Conservation (phyloP, 2,113 vertebrate species). For the Channa maculata region DNA sequence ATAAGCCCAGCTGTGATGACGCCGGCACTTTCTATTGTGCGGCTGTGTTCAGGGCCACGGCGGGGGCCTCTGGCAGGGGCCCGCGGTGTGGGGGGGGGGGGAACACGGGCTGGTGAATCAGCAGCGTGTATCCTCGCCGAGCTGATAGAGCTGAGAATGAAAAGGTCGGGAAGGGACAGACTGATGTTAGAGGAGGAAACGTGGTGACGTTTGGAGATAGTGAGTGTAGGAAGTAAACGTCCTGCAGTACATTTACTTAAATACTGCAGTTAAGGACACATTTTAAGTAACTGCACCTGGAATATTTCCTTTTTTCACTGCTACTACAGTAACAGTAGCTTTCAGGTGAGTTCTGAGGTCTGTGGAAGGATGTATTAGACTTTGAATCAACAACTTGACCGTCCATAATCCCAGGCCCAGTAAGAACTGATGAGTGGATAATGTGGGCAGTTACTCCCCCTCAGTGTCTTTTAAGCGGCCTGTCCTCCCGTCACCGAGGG, state of each 20-base stretch:
- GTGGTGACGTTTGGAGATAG: neutral
- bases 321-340: no score
- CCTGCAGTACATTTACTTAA: no score
- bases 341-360: no score
- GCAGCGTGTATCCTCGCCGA: slow-evolving; percentile 35
- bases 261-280: no score
- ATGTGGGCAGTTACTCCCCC: no score
- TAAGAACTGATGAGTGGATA: no score
- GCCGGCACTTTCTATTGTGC: slow-evolving; percentile 77
- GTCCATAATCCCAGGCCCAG: no score
- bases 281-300: no score
- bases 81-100: neutral
- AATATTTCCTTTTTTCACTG: no score
- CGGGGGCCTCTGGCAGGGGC: neutral
- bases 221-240: neutral
- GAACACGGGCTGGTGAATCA: slow-evolving; percentile 55
- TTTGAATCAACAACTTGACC: no score
- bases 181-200: neutral
- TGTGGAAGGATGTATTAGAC: no score
- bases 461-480: neutral
- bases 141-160: neutral
- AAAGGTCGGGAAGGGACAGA: no score
- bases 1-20: slow-evolving; percentile 80
- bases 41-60: slow-evolving; percentile 49
- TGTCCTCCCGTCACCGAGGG: slow-evolving; percentile 33